A percentile compares a stretch with the other conserved stretches of the same genome.
Conservation (phyloP, 35 echinoderm and acorn worm genomes). For the Lytechinus variegatus region DNA sequence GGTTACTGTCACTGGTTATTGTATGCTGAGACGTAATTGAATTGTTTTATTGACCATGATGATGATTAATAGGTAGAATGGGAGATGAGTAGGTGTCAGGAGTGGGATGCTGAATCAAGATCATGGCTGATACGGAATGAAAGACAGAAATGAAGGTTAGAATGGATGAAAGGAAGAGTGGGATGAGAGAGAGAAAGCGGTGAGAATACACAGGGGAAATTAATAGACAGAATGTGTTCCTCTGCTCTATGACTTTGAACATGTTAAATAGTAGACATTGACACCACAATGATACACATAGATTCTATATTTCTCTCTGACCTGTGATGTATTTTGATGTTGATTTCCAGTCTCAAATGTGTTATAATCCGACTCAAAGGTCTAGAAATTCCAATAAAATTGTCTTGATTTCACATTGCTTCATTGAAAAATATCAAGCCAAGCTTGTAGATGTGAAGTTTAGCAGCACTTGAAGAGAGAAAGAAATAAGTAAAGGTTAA, state of each 20-base stretch:
- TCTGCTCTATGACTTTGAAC: not conserved
- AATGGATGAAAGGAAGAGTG: not conserved
- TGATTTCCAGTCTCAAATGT: not conserved
- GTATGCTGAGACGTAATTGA: not conserved
- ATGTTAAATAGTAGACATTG: no score
- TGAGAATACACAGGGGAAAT: not conserved
- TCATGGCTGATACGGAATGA: not conserved
- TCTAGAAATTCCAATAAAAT: not conserved
- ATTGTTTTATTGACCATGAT: slow-evolving; percentile 20
- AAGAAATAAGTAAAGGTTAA: not conserved
- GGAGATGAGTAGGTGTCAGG: not conserved
- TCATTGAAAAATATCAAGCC: not conserved
- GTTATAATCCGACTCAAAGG: not conserved
- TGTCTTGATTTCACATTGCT: not conserved
- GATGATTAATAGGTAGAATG: not conserved
- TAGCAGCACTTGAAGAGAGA: not conserved
- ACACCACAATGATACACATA: no score
- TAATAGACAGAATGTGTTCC: not conserved
- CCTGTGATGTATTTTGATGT: not conserved
- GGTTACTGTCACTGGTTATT: not conserved
- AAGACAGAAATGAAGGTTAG: not conserved
- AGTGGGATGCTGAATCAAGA: not conserved
- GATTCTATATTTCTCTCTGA: not conserved
- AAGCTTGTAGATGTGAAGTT: not conserved
- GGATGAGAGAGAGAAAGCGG: not conserved